Conservation (phyloP, 2,888 invertebrate species). For the Omphaloscelis lunosa region DNA sequence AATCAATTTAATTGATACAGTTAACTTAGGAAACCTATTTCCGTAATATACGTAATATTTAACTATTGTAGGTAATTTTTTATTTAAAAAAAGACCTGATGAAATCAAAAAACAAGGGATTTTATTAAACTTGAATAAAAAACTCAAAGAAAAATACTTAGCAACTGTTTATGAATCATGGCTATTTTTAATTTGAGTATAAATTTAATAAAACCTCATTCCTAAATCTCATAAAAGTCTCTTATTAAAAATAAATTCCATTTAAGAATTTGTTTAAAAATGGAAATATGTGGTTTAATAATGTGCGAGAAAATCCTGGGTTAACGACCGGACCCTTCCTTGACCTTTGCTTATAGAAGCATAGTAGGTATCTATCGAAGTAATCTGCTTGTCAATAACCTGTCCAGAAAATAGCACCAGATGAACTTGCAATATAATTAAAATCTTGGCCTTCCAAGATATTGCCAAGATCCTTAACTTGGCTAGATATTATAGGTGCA, state of each 20-base stretch:
- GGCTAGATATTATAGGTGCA: constrained; percentile 14
- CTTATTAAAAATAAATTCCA: constrained; percentile 18
- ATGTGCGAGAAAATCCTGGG: constrained; percentile 35
- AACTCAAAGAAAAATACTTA: background rate
- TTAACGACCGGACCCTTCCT: constrained; percentile 25
- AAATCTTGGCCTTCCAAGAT: background rate
- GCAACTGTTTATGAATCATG: background rate
- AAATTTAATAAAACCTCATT: background rate
- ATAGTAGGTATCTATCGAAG: background rate
- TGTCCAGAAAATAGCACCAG: constrained; percentile 1
- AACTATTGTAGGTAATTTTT: background rate
- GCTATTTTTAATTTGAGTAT: background rate
- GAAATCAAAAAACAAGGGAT: background rate
- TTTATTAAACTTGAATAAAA: background rate
- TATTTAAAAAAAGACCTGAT: background rate
- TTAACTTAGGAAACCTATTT: background rate
- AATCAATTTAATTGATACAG: constrained; percentile 1
- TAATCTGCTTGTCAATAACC: background rate
- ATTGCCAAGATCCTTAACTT: background rate
- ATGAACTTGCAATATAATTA: constrained; percentile 16
- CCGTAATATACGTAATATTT: background rate
- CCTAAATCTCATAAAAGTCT: background rate
- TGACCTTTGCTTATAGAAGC: constrained; percentile 42
- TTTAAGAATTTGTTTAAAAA: constrained; percentile 28
- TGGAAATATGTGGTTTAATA: constrained; percentile 21